Evolutionary conservation across 1,140 invertebrate species (phyloP), one percentile per base, ranked within the genome.

Genomic region (Pissodes strobi): DNA sequence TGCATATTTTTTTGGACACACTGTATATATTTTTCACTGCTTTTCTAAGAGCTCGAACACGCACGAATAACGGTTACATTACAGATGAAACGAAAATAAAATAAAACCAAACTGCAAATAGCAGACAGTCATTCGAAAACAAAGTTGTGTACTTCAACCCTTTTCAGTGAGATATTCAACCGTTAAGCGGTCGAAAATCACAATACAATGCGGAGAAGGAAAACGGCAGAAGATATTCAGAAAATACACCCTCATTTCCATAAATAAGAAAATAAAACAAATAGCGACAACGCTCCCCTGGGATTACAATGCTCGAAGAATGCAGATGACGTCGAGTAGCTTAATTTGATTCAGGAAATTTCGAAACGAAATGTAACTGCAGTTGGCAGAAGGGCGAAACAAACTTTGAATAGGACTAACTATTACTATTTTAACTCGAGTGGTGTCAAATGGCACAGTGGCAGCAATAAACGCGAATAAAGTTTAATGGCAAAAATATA

Each of bases 231-330:
- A 49, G 10, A 13, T 52, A 52, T 37, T 27, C 49, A 6, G 23
- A 52, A 30, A 52, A 52, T 52, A 37, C 22, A 43, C 13, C 13
- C 17, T 4, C 23, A 52, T 52, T 52, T 52, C 23, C 49, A 52
- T 52, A 52, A 30, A 52, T 52, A 52, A 52, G 49, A 27, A 37
- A 52, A 52, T 52, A 52, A 52, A 30, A 52, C 23, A 30, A 52
- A 52, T 10, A 48, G 21, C 22, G 49, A 52, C 49, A 52, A 52
- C 23, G 49, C 27, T 37, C 49, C 49, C 9, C 9, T 34, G 25
- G 49, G 30, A 52, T 1, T 12, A 30, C 5, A 30, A 52, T 19
- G 21, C 9, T 22, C n/a, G n/a, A 12, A 37, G n/a, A 17, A 27
- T 27, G 49, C 49, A 30, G 49, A 30, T 27, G 49, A 15, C 13